Percentiles rank a stretch among this genome's conserved stretches.
Conservation (phyloP, 2,888 invertebrate genomes). For the Sesamia inferens region DNA sequence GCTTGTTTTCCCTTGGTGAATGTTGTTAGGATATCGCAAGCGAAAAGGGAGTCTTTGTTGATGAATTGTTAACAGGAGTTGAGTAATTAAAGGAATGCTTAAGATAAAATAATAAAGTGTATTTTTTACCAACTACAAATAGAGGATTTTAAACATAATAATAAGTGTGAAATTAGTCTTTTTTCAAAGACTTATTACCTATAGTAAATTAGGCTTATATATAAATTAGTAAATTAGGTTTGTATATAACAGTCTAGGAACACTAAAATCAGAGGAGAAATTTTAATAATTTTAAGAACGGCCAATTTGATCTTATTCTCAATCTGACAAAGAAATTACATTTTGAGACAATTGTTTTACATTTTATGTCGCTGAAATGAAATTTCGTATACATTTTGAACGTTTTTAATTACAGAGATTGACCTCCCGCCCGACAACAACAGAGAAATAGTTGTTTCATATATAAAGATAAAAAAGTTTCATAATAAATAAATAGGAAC, state of each 20-base stretch:
- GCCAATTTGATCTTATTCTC: too few relatives aligned
- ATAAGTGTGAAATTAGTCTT: too few relatives aligned
- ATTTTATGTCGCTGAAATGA: too few relatives aligned
- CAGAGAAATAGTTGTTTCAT: background rate
- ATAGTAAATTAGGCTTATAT: background rate
- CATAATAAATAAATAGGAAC: too few relatives aligned
- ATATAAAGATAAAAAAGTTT: background rate
- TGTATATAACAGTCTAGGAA: background rate
- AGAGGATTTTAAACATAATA: background rate
- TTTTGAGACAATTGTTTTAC: too few relatives aligned
- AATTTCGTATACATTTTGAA: too few relatives aligned
- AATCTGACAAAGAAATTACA: too few relatives aligned
- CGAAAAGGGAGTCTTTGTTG: constrained; percentile 21
- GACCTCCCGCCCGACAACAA: too few relatives aligned
- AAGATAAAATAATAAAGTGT: background rate
- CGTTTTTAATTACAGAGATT: too few relatives aligned
- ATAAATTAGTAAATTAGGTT: background rate
- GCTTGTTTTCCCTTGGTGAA: constrained; percentile 25
- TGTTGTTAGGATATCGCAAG: constrained; percentile 28
- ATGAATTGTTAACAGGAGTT: constrained; percentile 9
- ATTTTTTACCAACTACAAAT: background rate
- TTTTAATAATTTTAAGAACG: too few relatives aligned
- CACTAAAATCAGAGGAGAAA: too few relatives aligned
- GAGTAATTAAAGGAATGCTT: constrained; percentile 6
- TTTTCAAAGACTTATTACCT: too few relatives aligned